Evolutionary conservation across 2,113 vertebrate genomes (phyloP).

Genomic region (Pantherophis guttatus): DNA sequence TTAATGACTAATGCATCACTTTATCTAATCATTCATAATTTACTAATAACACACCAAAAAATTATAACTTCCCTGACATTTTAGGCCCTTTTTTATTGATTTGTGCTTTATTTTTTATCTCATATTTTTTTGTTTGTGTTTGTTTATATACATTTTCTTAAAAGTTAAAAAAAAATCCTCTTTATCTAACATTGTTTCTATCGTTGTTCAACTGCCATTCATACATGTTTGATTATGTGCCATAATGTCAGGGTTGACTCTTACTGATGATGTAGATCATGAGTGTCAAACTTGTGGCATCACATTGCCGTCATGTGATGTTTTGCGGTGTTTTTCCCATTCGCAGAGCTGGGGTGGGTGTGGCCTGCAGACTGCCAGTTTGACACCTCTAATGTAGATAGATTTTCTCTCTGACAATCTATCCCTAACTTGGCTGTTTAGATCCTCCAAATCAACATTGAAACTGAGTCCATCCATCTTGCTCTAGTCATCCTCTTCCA

Average conservation of each 20-base stretch:
- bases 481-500: background rate
- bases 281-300: too few species aligned
- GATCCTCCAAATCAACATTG: background rate
- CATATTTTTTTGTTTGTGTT: background rate
- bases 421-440: background rate
- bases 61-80: background rate
- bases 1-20: background rate
- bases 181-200: background rate
- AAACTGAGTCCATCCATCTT: background rate
- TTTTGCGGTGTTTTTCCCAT: too few species aligned
- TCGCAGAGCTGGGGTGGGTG: too few species aligned
- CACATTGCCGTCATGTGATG: too few species aligned
- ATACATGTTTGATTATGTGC: background rate
- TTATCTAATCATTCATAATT: background rate
- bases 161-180: background rate
- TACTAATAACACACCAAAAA: background rate
- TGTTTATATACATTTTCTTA: background rate
- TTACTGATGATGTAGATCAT: background rate
- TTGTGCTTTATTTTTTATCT: background rate
- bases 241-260: background rate
- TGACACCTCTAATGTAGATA: background rate
- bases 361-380: too few species aligned
- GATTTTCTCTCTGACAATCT: background rate
- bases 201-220: background rate
- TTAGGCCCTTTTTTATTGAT: background rate